Evolutionary conservation across 2,113 vertebrate species (phyloP).

Genomic region (Nycticorax nycticorax): DNA sequence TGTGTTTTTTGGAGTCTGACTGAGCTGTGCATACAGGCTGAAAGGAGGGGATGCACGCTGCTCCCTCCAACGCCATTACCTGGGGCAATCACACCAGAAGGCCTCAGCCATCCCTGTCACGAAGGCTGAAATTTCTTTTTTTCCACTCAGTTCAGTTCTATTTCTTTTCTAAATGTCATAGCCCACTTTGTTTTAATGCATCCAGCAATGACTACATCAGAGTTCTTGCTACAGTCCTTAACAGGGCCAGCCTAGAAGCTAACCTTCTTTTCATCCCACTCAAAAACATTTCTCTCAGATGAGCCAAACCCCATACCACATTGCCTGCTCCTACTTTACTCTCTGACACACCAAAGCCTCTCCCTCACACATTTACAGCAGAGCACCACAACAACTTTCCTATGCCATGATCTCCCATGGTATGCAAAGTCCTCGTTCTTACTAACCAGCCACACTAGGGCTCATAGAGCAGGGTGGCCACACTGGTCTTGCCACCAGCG

Average conservation of each 20-base stretch:
- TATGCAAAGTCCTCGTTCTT: background rate
- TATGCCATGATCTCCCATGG: background rate
- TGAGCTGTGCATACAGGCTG: background rate
- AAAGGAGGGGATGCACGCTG: background rate
- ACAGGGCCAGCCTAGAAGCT: background rate
- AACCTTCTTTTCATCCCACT: background rate
- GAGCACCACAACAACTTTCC: background rate
- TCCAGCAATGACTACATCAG: background rate
- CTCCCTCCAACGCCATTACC: background rate
- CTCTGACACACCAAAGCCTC: background rate
- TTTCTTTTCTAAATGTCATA: background rate
- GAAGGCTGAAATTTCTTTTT: background rate
- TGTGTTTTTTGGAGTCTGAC: accelerated
- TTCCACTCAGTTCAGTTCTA: background rate
- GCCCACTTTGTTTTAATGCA: background rate
- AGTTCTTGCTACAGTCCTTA: background rate
- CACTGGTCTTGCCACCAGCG: background rate
- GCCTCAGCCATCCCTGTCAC: accelerated
- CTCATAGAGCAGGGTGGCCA: background rate
- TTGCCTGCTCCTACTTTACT: background rate
- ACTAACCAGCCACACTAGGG: background rate
- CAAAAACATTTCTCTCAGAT: background rate
- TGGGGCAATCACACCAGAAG: background rate
- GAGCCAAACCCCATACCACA: background rate
- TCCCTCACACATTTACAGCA: background rate